A percentile compares a stretch with the other conserved stretches of the same genome.
Conservation (phyloP, 2,797 vertebrate species). For the Poliocrania exsul region DNA sequence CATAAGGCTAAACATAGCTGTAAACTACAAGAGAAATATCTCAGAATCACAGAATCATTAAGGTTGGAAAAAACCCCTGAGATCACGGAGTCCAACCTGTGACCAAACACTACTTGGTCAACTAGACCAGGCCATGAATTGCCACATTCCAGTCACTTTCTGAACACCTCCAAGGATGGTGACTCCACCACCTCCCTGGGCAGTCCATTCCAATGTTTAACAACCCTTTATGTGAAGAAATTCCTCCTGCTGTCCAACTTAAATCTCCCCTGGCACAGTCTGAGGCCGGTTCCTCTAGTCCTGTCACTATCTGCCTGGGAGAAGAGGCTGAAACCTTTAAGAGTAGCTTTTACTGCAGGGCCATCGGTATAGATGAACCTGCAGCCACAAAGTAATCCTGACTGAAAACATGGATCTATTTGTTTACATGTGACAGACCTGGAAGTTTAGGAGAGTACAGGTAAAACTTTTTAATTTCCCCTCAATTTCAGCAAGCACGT, state of each 20-base stretch:
- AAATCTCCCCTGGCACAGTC: not conserved
- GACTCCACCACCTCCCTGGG: not conserved
- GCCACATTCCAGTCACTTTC: not conserved
- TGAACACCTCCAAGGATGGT: not conserved
- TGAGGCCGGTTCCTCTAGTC: not conserved
- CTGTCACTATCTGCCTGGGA: not conserved
- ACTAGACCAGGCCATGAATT: not conserved
- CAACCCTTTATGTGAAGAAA: not conserved
- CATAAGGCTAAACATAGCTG: not conserved
- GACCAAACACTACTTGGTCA: not conserved
- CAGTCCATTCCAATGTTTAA: not conserved
- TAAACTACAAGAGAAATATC: not conserved
- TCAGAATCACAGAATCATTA: not conserved
- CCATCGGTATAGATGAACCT: not conserved
- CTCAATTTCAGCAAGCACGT: not conserved
- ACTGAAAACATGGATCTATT: not conserved
- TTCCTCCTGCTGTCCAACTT: not conserved
- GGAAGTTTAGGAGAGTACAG: not conserved
- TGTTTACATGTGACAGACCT: rapidly evolving
- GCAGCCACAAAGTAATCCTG: not conserved
- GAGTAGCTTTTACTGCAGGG: not conserved
- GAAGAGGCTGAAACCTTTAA: not conserved
- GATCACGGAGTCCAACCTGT: not conserved
- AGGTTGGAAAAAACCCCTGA: not conserved
- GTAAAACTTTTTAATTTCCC: not conserved